These are phyloP conservation scores for Drosophila novamexicana DNA, from an alignment of 1,140 invertebrate species.

Conservation along the genomic window DNA sequence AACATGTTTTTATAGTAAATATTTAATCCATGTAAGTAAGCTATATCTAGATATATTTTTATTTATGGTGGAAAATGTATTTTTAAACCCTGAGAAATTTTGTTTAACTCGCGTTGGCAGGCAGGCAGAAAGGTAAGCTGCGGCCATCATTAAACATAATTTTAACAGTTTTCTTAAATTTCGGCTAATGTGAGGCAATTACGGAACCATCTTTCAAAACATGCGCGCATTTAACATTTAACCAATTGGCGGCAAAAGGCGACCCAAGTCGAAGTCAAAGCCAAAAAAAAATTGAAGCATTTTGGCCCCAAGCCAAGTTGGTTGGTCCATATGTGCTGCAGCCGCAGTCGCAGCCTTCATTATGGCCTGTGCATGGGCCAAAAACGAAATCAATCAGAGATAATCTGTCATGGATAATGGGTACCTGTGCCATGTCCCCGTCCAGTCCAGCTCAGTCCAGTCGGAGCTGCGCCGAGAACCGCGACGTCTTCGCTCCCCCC, in stretches of 20 bases:
- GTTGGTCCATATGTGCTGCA: constrained; percentile 38
- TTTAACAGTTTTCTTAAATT: constrained; percentile 76
- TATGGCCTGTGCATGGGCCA: constrained; percentile 62
- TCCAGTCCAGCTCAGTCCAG: constrained; percentile 15
- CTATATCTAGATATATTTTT: background rate
- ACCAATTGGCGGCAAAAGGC: constrained; percentile 72
- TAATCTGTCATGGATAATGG: constrained; percentile 80
- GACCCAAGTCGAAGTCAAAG: constrained; percentile 21
- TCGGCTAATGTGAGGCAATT: constrained; percentile 78
- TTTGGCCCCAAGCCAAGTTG: constrained; percentile 68
- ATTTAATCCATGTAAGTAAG: background rate
- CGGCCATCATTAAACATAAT: constrained; percentile 75
- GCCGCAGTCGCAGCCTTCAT: constrained; percentile 55
- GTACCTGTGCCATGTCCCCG: constrained; percentile 57
- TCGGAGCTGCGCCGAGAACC: too few relatives aligned
- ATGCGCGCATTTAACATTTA: constrained; percentile 49
- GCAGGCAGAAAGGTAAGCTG: constrained; percentile 27
- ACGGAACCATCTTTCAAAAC: constrained; percentile 64
- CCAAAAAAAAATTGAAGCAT: constrained; percentile 24
- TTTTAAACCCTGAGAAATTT: constrained; percentile 39
- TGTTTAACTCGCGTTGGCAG: constrained; percentile 6
- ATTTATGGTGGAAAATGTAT: background rate
- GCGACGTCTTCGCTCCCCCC: constrained; percentile 2
- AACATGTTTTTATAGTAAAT: too few relatives aligned
- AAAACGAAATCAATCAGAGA: constrained; percentile 82